Conservation (phyloP, 1,140 invertebrate species). For the Sarcophaga peregrina region DNA sequence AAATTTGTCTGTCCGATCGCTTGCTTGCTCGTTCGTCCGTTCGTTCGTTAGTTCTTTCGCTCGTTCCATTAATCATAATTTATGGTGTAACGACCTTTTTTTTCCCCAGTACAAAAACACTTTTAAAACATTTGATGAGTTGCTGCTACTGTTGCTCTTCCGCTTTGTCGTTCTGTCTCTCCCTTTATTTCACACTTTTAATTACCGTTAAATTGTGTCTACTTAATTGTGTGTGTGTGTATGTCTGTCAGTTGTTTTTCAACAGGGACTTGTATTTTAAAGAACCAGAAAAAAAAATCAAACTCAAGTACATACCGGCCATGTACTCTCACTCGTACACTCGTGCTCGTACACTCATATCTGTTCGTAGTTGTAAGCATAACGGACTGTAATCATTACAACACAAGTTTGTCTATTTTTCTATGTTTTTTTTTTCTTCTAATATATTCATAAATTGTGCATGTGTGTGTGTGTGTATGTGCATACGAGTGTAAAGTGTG, state of each 20-base stretch:
- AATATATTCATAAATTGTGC: too few species aligned
- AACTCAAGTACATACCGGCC: background rate
- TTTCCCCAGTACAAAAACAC: too few species aligned
- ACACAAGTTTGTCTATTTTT: too few species aligned
- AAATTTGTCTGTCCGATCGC: background rate
- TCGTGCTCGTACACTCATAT: background rate
- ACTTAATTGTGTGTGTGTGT: background rate
- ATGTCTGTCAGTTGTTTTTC: background rate
- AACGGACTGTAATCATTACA: too few species aligned
- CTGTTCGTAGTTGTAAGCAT: background rate
- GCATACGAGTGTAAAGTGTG: background rate
- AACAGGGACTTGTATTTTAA: too few species aligned
- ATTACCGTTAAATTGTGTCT: slow-evolving; percentile 37
- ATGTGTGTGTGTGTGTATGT: background rate
- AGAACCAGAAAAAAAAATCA: too few species aligned
- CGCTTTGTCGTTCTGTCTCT: background rate
- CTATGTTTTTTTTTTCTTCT: too few species aligned
- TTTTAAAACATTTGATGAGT: too few species aligned
- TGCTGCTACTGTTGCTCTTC: background rate
- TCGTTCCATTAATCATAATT: slow-evolving; percentile 31
- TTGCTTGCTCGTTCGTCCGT: too few species aligned
- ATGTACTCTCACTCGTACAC: background rate
- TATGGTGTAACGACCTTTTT: background rate
- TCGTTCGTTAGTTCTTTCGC: too few species aligned
- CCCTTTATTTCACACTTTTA: slow-evolving; percentile 37